Base-by-base conservation (phyloP, 1,140 invertebrate species). In the Tenebrio molitor region DNA sequence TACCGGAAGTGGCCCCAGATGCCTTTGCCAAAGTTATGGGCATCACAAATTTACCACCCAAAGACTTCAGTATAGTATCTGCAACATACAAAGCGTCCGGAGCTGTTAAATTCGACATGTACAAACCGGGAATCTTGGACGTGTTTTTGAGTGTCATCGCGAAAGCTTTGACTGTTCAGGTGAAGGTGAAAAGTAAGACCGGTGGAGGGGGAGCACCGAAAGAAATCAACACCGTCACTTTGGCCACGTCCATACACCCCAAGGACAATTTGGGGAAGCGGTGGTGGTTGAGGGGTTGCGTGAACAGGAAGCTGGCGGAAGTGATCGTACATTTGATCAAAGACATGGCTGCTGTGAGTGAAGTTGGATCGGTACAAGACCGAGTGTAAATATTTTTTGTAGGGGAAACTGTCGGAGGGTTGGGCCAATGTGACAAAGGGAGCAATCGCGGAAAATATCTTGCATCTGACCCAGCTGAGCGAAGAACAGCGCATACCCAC, bases 381-480 rank as follows among this genome's bases (percentile, higher is more conserved):
- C 33, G 19, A 10, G 16, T 50, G 62, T 39, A 67, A 63, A 65
- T 29, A 64, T 69, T 39, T 70, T 74, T 81, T 84, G n/a, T 78
- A 96, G 95, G 95, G 95, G 12, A 93, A 93, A 80, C 84, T 97
- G 58, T 93, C 93, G 1, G 90, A 93, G 25, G 87, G 88, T 5
- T 99, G 97, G 97, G 91, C 93, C 0, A 85, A 88, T 44, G 90
- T 97, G 33, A 95, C 94, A 0, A 96, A 97, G 83, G 90, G 91
- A 39, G 93, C 95, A n/a, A 92, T 99, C 25, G 95, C 96, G 0
- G 93, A 96, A 77, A 94, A 94, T 74, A 94, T 98, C 74, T 80
- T 96, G 21, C 92, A 93, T 81, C 84, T 99, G 8, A 96, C 95
- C 0, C 90, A 92, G 76, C 81, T 98, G 15, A 88, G 89, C 70